phyloP scores from a whole-genome alignment of 2,888 invertebrate genomes.

The Limulus polyphemus region DNA sequence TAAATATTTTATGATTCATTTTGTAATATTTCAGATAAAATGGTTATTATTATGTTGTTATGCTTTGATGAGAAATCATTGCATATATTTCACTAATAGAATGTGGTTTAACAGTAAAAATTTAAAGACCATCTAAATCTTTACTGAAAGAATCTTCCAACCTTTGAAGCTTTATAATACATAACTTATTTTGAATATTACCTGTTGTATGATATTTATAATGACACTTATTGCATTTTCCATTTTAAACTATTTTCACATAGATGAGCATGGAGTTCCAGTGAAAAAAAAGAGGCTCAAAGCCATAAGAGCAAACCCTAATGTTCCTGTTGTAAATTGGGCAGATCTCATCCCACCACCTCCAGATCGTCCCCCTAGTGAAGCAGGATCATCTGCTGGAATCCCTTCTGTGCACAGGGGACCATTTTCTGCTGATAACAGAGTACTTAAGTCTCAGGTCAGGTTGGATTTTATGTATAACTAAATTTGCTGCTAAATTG shows the following conservation, averaged over 20 bases:
- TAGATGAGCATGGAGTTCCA: conserved; percentile 28
- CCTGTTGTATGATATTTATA: background rate
- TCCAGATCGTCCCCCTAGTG: conserved; percentile 38
- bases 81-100: too few relatives aligned
- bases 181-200: too few relatives aligned
- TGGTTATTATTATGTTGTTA: too few relatives aligned
- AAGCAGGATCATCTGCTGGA: conserved; percentile 32
- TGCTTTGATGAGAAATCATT: too few relatives aligned
- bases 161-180: too few relatives aligned
- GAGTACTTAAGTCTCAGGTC: conserved; percentile 1
- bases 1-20: too few relatives aligned
- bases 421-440: conserved; percentile 18
- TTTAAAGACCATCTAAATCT: too few relatives aligned
- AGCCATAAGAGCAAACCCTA: conserved; percentile 23
- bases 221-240: background rate
- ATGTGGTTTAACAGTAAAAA: too few relatives aligned
- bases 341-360: conserved; percentile 38
- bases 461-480: background rate
- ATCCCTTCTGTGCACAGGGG: conserved; percentile 21
- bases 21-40: too few relatives aligned
- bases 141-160: too few relatives aligned
- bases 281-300: conserved; percentile 19
- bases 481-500: too few relatives aligned
- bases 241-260: conserved; percentile 2
- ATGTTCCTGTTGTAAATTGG: conserved; percentile 33